A percentile compares a stretch with the other conserved stretches of the same genome.
These are phyloP conservation scores for Crenichthys baileyi DNA, from an alignment of 2,797 vertebrate genomes.

Conservation along the genomic window DNA sequence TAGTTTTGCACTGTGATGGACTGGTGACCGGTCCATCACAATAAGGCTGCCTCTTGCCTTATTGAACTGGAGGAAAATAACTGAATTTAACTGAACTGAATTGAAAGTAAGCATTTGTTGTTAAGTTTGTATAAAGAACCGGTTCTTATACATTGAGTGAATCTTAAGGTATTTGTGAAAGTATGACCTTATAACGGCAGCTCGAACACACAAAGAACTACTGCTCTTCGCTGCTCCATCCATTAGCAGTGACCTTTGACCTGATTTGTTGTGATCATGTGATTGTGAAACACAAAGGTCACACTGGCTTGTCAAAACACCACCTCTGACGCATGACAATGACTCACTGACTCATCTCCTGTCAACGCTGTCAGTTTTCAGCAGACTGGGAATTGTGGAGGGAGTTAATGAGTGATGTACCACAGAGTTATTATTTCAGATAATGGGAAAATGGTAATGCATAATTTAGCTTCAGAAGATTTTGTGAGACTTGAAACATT, in stretches of 20 bases:
- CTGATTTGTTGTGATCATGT: slow-evolving; percentile 71
- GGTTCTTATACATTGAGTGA: too few species aligned
- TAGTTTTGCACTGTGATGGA: background rate
- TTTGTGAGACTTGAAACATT: slow-evolving; percentile 14
- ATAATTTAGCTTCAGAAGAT: slow-evolving; percentile 23
- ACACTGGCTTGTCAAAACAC: slow-evolving; percentile 74
- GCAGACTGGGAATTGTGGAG: background rate
- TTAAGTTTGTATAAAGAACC: background rate
- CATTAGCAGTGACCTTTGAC: slow-evolving; percentile 81
- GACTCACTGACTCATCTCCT: slow-evolving; percentile 43
- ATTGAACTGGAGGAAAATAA: background rate
- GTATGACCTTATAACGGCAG: slow-evolving; percentile 13
- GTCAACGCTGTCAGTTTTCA: background rate
- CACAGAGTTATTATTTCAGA: background rate
- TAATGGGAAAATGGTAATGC: slow-evolving; percentile 1
- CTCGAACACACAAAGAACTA: slow-evolving; percentile 44
- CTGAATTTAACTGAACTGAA: slow-evolving; percentile 1
- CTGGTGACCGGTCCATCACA: background rate
- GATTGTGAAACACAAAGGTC: slow-evolving; percentile 75
- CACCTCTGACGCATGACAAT: slow-evolving; percentile 63
- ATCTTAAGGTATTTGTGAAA: background rate
- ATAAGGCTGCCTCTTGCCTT: background rate
- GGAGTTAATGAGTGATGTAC: background rate
- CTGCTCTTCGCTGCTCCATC: slow-evolving; percentile 64
- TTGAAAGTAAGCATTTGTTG: background rate